Base-by-base conservation (phyloP, 2,797 vertebrate species). In the Sebastes trivittatus region DNA sequence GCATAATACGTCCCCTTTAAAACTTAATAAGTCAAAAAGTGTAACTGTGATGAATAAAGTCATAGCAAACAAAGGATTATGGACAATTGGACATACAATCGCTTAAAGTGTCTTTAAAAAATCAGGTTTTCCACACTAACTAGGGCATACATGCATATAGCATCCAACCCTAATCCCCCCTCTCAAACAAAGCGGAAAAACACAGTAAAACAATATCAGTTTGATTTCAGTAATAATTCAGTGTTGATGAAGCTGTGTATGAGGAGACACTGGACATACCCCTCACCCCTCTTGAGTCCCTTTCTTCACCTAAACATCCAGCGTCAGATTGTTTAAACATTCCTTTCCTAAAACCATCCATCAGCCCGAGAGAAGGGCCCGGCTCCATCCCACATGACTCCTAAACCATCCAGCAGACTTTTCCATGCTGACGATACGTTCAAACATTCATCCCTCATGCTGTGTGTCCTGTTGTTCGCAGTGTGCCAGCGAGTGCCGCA, bases 401-500 rank as follows among this genome's bases (percentile, higher is more conserved):
- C 49, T 54, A 54, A 54, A 49, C 46, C 18, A 49, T 54, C 82
- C 72, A 64, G 59, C 87, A 90, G 78, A 74, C 70, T 75, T 75
- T 80, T 68, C 55, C 42, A 58, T 22, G 11, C 61, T 59, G 20
- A 69, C 80, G 56, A 20, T 34, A 14, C 69, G 7, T 76, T 29
- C n/a, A 72, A 58, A 36, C 76, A 75, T 67, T 80, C 69, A 36
- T 38, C 22, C 22, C 60, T 72, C 60, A 6, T 85, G 82, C 87
- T 86, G 76, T 90, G 89, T 92, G 55, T 62, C 25, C n/a, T 11
- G 5, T 81, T 89, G 70, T 77, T 75, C 93, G 78, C 94, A 99
- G 98, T 91, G 77, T 99, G 98, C 93, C 97, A 97, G 91, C 96
- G 97, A 94, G 95, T 97, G 89, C 96, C 97, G 11, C 97, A 96